These are phyloP conservation scores for Eumacrocentrus americanus DNA, from an alignment of 2,888 invertebrate genomes.

Conservation along the genomic window DNA sequence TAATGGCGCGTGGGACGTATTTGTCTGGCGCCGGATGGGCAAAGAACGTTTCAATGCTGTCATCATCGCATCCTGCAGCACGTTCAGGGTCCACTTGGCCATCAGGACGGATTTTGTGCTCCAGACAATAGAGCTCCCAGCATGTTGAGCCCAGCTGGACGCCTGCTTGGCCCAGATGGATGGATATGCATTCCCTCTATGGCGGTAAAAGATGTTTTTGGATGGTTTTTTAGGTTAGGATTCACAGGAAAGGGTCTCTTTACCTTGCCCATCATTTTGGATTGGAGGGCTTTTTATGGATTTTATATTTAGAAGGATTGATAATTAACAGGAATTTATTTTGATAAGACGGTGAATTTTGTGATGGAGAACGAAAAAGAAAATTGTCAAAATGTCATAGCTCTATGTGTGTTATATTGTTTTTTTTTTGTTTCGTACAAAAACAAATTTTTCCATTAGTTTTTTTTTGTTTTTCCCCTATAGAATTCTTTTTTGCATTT, in stretches of 20 bases:
- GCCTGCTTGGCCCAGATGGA: conserved; percentile 62
- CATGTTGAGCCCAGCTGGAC: conserved; percentile 55
- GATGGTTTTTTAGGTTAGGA: not conserved
- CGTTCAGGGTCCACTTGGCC: conserved; percentile 52
- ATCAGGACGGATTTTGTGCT: conserved; percentile 61
- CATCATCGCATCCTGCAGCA: conserved; percentile 59
- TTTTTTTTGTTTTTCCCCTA: too few relatives aligned
- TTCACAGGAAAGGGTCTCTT: too few relatives aligned
- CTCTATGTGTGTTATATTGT: not conserved
- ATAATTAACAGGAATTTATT: not conserved
- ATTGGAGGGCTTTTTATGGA: not conserved
- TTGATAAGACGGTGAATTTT: not conserved
- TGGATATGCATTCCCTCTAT: conserved; percentile 59
- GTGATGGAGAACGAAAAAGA: not conserved
- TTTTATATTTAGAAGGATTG: not conserved
- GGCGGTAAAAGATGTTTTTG: not conserved
- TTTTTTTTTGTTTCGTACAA: not conserved
- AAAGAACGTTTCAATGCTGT: conserved; percentile 59
- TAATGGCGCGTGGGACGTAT: conserved; percentile 65
- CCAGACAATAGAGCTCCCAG: conserved; percentile 58
- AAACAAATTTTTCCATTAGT: not conserved
- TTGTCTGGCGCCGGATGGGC: conserved; percentile 65
- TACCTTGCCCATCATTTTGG: conserved; percentile 7
- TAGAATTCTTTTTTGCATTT: too few relatives aligned
- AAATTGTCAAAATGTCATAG: conserved; percentile 4